These are phyloP conservation scores for Dynastes hyllus DNA, from an alignment of 2,888 invertebrate genomes.

Conservation along the genomic window DNA sequence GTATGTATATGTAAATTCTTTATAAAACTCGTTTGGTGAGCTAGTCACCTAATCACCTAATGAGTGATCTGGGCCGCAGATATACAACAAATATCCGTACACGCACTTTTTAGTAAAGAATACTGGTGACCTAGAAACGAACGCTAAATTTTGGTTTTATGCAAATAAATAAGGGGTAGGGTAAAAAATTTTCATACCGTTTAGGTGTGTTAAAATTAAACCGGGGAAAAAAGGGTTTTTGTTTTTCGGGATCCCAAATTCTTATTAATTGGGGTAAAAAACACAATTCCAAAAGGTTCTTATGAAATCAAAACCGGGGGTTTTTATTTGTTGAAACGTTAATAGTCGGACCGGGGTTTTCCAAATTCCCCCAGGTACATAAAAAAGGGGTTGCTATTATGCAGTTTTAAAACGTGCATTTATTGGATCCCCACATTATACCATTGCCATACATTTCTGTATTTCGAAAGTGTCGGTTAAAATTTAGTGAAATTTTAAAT, in stretches of 20 bases:
- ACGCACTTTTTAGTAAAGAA: not conserved
- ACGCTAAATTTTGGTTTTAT: slow-evolving; percentile 8
- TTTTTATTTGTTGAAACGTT: no score
- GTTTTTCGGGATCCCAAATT: no score
- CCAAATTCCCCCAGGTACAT: no score
- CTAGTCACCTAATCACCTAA: slow-evolving; percentile 1
- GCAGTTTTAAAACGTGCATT: not conserved
- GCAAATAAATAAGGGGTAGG: slow-evolving; percentile 4
- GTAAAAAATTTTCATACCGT: slow-evolving; percentile 10
- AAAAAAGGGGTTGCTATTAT: no score
- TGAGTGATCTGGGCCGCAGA: not conserved
- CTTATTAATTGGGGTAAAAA: no score
- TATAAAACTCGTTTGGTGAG: slow-evolving; percentile 8
- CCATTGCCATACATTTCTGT: not conserved
- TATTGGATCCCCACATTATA: slow-evolving; percentile 10
- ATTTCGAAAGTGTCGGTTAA: slow-evolving; percentile 12
- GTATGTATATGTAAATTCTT: not conserved
- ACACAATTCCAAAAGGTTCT: no score
- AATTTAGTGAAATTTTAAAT: no score
- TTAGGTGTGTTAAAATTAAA: slow-evolving; percentile 53
- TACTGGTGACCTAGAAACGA: not conserved
- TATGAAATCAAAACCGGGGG: no score
- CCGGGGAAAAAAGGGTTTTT: no score
- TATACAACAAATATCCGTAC: not conserved
- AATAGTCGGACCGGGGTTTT: no score